Percentiles rank a stretch among this genome's conserved stretches.
phyloP scores from a whole-genome alignment of 2,888 invertebrate genomes.

The Gerris lacustris region DNA sequence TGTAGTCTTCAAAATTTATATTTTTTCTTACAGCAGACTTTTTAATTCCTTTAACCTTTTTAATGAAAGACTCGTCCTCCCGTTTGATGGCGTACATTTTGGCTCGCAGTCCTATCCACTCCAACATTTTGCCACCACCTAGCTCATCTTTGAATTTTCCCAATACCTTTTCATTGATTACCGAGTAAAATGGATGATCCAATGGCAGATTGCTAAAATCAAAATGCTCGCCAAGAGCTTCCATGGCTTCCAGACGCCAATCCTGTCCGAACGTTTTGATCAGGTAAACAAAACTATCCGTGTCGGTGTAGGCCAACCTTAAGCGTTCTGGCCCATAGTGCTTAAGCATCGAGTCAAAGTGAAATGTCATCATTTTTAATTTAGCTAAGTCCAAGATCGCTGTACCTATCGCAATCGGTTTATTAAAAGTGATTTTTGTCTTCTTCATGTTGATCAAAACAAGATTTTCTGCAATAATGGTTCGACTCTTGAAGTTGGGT shows the following conservation, averaged over 20 bases:
- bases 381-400: constrained; percentile 17
- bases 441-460: constrained; percentile 16
- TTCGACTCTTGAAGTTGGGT: constrained; percentile 14
- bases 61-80: constrained; percentile 20
- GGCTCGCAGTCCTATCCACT: constrained; percentile 33
- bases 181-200: constrained; percentile 16
- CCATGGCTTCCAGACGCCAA: constrained; percentile 6
- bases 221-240: neutral
- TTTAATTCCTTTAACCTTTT: constrained; percentile 23
- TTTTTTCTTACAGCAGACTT: constrained; percentile 8
- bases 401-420: constrained; percentile 18
- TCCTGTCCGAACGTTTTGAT: constrained; percentile 16
- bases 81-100: constrained; percentile 29
- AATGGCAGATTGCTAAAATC: constrained; percentile 31
- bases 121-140: constrained; percentile 31
- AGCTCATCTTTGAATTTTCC: constrained; percentile 35
- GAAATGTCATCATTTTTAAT: constrained; percentile 15
- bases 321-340: constrained; percentile 7
- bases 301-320: constrained; percentile 17
- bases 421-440: constrained; percentile 14
- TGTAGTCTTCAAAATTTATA: neutral
- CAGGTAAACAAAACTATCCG: constrained; percentile 16
- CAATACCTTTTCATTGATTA: constrained; percentile 29
- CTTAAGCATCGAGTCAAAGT: constrained; percentile 11
- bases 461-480: constrained; percentile 15